A percentile compares a stretch with the other conserved stretches of the same genome.
Evolutionary conservation across 1,140 invertebrate genomes (phyloP).

Genomic region (Drosophila sturtevanti): DNA sequence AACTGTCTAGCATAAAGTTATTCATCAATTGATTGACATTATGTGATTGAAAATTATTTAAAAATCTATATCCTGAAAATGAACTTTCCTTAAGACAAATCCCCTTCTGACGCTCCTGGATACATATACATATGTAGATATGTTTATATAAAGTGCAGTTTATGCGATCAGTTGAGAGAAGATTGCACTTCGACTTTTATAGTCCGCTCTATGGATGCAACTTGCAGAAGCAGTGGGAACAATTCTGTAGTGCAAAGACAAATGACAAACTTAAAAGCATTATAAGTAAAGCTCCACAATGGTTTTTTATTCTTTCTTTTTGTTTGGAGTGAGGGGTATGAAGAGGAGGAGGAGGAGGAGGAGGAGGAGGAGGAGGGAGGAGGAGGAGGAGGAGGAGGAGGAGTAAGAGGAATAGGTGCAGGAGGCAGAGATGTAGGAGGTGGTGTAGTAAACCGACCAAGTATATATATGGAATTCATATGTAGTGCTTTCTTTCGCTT

Average conservation of each 20-base stretch:
- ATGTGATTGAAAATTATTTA: not conserved
- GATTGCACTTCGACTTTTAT: constrained; percentile 74
- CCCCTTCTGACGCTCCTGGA: not conserved
- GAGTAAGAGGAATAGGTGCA: too few species aligned
- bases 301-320: not conserved
- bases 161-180: constrained; percentile 25
- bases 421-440: too few species aligned
- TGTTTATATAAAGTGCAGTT: not conserved
- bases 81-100: not conserved
- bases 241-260: constrained; percentile 70
- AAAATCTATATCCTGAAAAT: not conserved
- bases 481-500: not conserved
- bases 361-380: too few species aligned
- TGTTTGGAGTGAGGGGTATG: not conserved
- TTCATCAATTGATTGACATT: too few species aligned
- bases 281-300: constrained; percentile 62
- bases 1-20: too few species aligned
- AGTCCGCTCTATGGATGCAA: constrained; percentile 49
- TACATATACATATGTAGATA: not conserved
- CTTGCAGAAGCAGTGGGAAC: constrained; percentile 22
- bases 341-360: not conserved
- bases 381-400: too few species aligned
- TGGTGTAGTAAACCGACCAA: too few species aligned
- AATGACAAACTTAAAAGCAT: constrained; percentile 79
- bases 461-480: not conserved